phyloP scores from a whole-genome alignment of 2,888 invertebrate species.

The Oeneis ivallda region DNA sequence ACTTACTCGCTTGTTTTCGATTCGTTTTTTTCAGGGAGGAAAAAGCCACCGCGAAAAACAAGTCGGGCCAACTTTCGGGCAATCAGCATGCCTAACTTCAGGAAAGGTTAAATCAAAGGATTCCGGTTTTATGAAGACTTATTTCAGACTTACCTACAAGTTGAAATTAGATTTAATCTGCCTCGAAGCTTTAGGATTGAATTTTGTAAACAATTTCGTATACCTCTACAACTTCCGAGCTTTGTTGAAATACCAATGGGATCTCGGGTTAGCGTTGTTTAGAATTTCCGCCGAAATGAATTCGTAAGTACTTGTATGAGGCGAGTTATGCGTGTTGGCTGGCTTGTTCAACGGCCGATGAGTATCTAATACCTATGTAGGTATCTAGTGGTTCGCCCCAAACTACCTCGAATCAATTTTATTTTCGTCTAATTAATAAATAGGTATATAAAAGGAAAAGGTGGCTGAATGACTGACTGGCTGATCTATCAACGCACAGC shows the following conservation, averaged over 20 bases:
- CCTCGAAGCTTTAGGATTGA: constrained; percentile 81
- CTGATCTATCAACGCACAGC: too few species aligned
- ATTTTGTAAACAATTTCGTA: constrained; percentile 82
- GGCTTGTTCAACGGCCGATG: constrained; percentile 60
- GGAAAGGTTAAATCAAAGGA: constrained; percentile 81
- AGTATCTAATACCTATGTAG: constrained; percentile 64
- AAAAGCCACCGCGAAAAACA: constrained; percentile 71
- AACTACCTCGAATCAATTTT: too few species aligned
- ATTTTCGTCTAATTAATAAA: too few species aligned
- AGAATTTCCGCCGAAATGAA: constrained; percentile 78
- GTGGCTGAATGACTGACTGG: too few species aligned
- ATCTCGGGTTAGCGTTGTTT: constrained; percentile 74
- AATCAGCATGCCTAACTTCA: constrained; percentile 76
- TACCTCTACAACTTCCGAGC: constrained; percentile 80
- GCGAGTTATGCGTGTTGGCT: constrained; percentile 65
- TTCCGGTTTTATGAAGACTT: constrained; percentile 82
- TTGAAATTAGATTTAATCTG: constrained; percentile 82
- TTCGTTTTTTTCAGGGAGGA: constrained; percentile 68
- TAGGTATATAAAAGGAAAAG: too few species aligned
- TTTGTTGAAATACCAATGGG: constrained; percentile 80
- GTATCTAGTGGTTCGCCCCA: constrained; percentile 35
- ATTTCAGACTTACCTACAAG: constrained; percentile 81
- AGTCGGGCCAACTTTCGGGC: constrained; percentile 75
- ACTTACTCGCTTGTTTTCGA: constrained; percentile 76
- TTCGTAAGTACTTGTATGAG: constrained; percentile 70